Conservation (phyloP, 2,797 vertebrate genomes). For the Megaceryle alcyon region DNA sequence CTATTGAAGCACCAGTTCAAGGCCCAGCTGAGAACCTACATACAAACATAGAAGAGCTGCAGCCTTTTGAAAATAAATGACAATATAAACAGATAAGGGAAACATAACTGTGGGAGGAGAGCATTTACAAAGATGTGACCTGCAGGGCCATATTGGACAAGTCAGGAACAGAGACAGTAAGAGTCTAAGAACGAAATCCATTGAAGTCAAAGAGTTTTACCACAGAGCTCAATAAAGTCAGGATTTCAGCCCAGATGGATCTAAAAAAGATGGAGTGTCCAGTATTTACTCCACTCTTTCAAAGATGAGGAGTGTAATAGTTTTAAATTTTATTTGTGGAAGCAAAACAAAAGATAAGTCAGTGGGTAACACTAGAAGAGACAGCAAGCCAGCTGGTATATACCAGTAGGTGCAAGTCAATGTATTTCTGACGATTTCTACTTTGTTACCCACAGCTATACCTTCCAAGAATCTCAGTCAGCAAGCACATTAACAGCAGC, state of each 20-base stretch:
- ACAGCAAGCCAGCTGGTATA: background rate
- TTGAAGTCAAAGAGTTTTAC: background rate
- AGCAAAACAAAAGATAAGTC: background rate
- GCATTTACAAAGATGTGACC: background rate
- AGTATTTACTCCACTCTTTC: background rate
- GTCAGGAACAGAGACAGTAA: background rate
- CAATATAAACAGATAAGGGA: slow-evolving; percentile 7
- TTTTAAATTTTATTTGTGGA: background rate
- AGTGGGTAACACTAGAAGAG: background rate
- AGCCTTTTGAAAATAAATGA: background rate
- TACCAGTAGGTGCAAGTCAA: background rate
- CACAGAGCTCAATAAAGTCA: background rate
- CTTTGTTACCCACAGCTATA: background rate
- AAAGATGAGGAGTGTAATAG: background rate
- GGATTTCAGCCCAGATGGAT: background rate
- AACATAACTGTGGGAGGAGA: background rate
- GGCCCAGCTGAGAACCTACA: background rate
- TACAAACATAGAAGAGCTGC: background rate
- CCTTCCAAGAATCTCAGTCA: background rate
- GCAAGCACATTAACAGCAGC: background rate
- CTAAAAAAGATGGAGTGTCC: background rate
- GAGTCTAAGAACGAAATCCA: background rate
- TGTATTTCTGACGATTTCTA: background rate
- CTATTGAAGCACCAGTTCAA: background rate
- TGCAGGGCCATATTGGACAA: background rate